phyloP scores from a whole-genome alignment of 1,140 invertebrate species.

The Oscheius sp. region DNA sequence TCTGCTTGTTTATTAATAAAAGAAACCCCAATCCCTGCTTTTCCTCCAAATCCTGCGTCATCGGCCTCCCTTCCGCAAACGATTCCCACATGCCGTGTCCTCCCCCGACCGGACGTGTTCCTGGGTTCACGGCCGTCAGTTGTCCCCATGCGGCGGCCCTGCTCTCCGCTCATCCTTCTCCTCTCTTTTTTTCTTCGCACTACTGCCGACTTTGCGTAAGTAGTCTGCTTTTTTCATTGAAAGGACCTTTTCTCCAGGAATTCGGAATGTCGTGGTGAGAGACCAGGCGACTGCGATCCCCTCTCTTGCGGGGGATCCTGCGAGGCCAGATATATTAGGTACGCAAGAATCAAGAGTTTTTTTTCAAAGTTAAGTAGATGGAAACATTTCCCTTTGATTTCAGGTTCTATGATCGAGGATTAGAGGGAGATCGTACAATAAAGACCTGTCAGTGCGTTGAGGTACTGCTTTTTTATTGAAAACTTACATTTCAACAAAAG shows the following conservation, averaged over 20 bases:
- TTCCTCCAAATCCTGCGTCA: too few relatives aligned
- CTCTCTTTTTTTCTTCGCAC: not conserved
- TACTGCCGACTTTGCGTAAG: not conserved
- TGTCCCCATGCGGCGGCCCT: constrained; percentile 5
- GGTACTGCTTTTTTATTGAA: not conserved
- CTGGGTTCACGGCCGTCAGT: too few relatives aligned
- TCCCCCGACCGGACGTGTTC: too few relatives aligned
- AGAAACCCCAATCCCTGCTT: too few relatives aligned
- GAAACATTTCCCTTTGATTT: not conserved
- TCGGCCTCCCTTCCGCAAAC: too few relatives aligned
- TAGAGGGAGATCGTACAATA: constrained; percentile 12
- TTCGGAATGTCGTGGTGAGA: not conserved
- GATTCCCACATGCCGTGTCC: too few relatives aligned
- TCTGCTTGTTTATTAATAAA: too few relatives aligned
- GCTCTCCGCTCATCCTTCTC: not conserved
- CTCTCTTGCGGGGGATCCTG: constrained; percentile 16
- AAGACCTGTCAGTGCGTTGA: constrained; percentile 20
- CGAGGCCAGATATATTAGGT: constrained; percentile 22
- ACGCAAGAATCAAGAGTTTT: not conserved
- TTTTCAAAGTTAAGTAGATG: not conserved
- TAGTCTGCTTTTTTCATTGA: not conserved
- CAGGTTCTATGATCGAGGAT: constrained; percentile 19
- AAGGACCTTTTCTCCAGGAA: not conserved
- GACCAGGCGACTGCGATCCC: constrained; percentile 22
- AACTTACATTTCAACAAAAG: constrained; percentile 6